These are phyloP conservation scores for Drosophila differens DNA, from an alignment of 2,888 invertebrate genomes.

Conservation along the genomic window DNA sequence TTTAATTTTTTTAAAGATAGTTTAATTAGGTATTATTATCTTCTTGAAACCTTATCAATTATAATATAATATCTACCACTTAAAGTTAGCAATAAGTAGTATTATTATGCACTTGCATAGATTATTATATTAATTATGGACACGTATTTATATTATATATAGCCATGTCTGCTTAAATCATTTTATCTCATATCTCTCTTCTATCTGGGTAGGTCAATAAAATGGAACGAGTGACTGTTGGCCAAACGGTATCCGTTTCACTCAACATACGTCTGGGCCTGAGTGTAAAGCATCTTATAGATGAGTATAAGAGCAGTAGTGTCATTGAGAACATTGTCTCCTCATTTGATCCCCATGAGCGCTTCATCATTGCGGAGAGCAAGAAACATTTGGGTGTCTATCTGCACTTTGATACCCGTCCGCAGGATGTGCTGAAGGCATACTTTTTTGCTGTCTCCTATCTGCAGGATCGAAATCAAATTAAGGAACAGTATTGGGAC, in stretches of 20 bases:
- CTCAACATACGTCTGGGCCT: conserved; percentile 83
- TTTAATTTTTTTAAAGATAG: not conserved
- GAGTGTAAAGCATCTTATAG: conserved; percentile 83
- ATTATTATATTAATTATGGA: not conserved
- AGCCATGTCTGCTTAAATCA: not conserved
- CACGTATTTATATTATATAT: not conserved
- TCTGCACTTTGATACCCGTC: conserved; percentile 85
- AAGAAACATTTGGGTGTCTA: conserved; percentile 84
- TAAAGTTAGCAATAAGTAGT: not conserved
- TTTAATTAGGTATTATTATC: not conserved
- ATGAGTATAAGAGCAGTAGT: conserved; percentile 84
- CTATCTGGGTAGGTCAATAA: conserved; percentile 86
- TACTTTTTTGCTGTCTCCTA: conserved; percentile 85
- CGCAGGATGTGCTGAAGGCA: conserved; percentile 85
- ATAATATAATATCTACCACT: not conserved
- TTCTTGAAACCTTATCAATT: not conserved
- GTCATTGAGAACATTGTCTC: conserved; percentile 84
- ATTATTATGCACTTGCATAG: not conserved
- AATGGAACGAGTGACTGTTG: conserved; percentile 89
- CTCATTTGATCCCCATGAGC: conserved; percentile 85
- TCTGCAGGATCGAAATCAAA: conserved; percentile 85
- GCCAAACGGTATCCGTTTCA: conserved; percentile 86
- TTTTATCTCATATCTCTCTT: not conserved
- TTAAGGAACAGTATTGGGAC: conserved; percentile 86
- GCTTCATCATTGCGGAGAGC: conserved; percentile 85